A percentile compares a stretch with the other conserved stretches of the same genome.
Conservation (phyloP, 1,140 invertebrate species). For the Achatina immaculata region DNA sequence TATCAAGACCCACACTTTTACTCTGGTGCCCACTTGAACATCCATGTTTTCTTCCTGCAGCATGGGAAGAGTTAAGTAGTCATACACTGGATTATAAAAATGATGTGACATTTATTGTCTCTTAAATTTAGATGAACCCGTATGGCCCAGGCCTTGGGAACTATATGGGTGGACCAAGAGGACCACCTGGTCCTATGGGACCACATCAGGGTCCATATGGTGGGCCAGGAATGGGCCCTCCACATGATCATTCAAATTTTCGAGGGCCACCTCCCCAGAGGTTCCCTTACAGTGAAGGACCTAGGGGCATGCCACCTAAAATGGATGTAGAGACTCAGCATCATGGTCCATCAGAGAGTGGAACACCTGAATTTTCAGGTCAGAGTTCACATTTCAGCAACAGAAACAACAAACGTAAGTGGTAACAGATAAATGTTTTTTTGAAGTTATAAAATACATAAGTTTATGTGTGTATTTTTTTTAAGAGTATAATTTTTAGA, state of each 20-base stretch:
- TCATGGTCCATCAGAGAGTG: neutral
- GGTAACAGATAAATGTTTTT: neutral
- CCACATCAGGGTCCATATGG: constrained; percentile 11
- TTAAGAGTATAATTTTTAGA: too few relatives aligned
- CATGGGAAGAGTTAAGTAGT: too few relatives aligned
- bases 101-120: too few relatives aligned
- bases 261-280: constrained; percentile 16
- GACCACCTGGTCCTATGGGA: constrained; percentile 13
- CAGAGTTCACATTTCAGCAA: neutral
- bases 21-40: too few relatives aligned
- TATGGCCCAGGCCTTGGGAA: constrained; percentile 28
- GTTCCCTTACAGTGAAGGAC: constrained; percentile 5
- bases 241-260: constrained; percentile 8
- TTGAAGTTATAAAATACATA: neutral
- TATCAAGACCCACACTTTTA: too few relatives aligned
- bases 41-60: too few relatives aligned
- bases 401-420: constrained; percentile 28
- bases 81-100: too few relatives aligned
- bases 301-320: constrained; percentile 1
- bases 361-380: neutral
- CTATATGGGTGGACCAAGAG: constrained; percentile 4
- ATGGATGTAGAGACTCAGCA: neutral
- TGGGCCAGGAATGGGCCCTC: constrained; percentile 10
- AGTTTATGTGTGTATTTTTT: too few relatives aligned
- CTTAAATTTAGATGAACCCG: constrained; percentile 22